Percentiles rank a stretch among this genome's conserved stretches.
phyloP scores from a whole-genome alignment of 2,113 vertebrate genomes.

The Pungitius pungitius region DNA sequence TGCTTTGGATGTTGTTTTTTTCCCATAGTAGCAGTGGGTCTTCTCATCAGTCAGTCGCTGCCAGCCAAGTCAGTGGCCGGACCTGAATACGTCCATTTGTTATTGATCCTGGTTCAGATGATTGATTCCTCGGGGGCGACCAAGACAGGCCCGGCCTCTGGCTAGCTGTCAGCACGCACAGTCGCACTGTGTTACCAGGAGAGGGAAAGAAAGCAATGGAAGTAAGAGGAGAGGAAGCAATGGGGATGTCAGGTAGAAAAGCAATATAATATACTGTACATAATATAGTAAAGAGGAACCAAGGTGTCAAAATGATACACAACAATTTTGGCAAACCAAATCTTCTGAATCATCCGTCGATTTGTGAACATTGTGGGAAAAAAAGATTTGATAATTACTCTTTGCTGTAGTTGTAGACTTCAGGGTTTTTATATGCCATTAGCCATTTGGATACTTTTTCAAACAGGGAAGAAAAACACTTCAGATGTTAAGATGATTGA shows the following conservation, averaged over 20 bases:
- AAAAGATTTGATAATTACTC: background rate
- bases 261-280: too few species aligned
- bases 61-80: conserved; percentile 42
- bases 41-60: conserved; percentile 53
- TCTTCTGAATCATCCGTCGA: conserved; percentile 7
- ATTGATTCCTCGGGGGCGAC: conserved; percentile 61
- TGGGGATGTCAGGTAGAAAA: conserved; percentile 7
- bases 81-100: conserved; percentile 43
- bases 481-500: background rate
- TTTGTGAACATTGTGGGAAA: background rate
- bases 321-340: conserved; percentile 9
- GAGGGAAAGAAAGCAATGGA: conserved; percentile 1
- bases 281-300: too few species aligned
- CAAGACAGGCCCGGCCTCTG: conserved; percentile 26
- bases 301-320: conserved; percentile 9
- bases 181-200: conserved; percentile 50
- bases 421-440: background rate
- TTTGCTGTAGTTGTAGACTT: background rate
- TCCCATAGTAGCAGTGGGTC: conserved; percentile 14
- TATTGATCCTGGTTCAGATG: conserved; percentile 69
- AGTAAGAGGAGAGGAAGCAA: background rate
- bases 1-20: conserved; percentile 41
- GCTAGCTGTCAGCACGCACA: conserved; percentile 56
- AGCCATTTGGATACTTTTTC: background rate
- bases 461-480: background rate